These are phyloP conservation scores for Minunthozetes semirufus DNA, from an alignment of 2,888 invertebrate species.

Conservation along the genomic window DNA sequence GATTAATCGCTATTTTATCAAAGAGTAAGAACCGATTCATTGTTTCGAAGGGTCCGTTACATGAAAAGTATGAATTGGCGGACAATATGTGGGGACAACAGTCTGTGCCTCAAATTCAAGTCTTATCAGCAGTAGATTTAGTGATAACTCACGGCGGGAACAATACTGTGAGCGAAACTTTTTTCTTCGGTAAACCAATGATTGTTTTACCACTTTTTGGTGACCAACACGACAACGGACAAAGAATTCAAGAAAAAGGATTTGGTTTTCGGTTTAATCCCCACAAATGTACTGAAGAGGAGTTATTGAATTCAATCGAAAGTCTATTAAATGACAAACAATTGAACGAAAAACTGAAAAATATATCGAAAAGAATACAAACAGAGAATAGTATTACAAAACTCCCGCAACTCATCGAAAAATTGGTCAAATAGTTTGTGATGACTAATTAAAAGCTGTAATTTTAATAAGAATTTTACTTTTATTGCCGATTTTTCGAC, in stretches of 20 bases:
- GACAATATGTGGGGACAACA: constrained; percentile 36
- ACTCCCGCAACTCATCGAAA: too few species aligned
- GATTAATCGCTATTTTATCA: constrained; percentile 14
- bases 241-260: not conserved
- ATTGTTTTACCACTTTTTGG: constrained; percentile 31
- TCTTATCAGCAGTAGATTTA: constrained; percentile 31
- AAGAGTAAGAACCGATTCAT: constrained; percentile 33
- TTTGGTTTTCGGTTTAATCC: not conserved
- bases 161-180: constrained; percentile 29
- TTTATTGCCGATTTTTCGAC: too few species aligned
- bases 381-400: not conserved
- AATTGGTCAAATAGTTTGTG: too few species aligned
- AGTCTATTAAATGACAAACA: not conserved
- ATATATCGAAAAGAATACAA: not conserved
- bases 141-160: constrained; percentile 38
- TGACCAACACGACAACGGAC: not conserved
- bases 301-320: not conserved
- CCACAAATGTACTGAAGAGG: not conserved
- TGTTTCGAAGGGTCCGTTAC: constrained; percentile 30
- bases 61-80: constrained; percentile 28
- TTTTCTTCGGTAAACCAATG: constrained; percentile 28
- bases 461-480: too few species aligned
- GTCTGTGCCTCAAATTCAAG: constrained; percentile 27
- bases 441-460: too few species aligned
- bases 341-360: not conserved